Conservation (phyloP, 2,888 invertebrate species). For the Ophion ellenae region DNA sequence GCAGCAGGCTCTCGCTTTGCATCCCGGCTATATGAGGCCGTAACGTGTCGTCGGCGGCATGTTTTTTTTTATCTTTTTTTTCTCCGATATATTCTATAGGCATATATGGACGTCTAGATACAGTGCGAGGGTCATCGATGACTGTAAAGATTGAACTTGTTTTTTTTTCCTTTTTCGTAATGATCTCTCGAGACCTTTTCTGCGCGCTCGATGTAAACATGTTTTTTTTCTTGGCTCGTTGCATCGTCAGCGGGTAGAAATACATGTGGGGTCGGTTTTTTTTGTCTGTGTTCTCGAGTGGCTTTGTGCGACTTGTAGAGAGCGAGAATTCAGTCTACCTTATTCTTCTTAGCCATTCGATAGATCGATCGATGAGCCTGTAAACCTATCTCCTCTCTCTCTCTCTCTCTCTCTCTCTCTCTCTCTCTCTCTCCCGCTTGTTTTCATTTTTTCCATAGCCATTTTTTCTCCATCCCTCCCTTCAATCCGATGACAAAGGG, state of each 20-base stretch:
- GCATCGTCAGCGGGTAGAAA: background rate
- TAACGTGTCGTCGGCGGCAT: constrained; percentile 11
- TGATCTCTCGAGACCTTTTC: constrained; percentile 40
- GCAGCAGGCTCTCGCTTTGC: constrained; percentile 54
- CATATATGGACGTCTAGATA: background rate
- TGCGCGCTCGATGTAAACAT: constrained; percentile 46
- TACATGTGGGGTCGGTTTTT: constrained; percentile 5
- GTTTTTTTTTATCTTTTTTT: constrained; percentile 23
- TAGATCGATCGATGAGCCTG: constrained; percentile 41
- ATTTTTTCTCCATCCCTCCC: constrained; percentile 37
- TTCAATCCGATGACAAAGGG: constrained; percentile 51
- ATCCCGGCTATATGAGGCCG: constrained; percentile 20
- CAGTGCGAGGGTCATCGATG: constrained; percentile 20
- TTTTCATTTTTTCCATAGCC: background rate
- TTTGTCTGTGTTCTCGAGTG: constrained; percentile 24
- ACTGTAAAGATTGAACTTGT: constrained; percentile 32
- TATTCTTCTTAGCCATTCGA: constrained; percentile 42
- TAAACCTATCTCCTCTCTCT: constrained; percentile 7
- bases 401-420: background rate
- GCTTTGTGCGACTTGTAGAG: constrained; percentile 32
- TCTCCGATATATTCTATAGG: constrained; percentile 19
- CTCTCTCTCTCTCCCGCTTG: background rate
- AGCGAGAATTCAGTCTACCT: constrained; percentile 35
- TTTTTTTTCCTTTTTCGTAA: constrained; percentile 46
- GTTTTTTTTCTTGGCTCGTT: constrained; percentile 32